A percentile compares a stretch with the other conserved stretches of the same genome.
Evolutionary conservation across 2,888 invertebrate species (phyloP).

Genomic region (Petrophora chlorosata): DNA sequence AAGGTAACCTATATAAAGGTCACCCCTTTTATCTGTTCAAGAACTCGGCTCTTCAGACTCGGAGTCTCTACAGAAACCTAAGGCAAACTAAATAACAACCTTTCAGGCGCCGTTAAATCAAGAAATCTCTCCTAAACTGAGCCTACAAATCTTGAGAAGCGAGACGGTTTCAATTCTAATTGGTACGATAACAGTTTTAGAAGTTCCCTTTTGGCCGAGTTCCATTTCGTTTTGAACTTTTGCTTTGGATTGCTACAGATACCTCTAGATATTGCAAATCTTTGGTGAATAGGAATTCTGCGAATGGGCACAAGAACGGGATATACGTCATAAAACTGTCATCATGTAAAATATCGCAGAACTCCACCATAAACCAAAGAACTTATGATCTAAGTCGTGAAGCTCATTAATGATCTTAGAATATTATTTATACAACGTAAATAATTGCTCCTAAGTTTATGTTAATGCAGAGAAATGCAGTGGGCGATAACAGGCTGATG

Average conservation of each 20-base stretch:
- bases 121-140: slow-evolving; percentile 33
- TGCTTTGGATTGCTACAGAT: slow-evolving; percentile 26
- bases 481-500: too few relatives aligned
- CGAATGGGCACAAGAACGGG: slow-evolving; percentile 5
- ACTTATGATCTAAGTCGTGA: background rate
- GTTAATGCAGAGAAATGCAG: too few relatives aligned
- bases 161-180: slow-evolving; percentile 36
- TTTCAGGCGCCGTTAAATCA: slow-evolving; percentile 26
- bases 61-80: too few relatives aligned
- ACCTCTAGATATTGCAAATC: slow-evolving; percentile 8
- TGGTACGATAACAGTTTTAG: slow-evolving; percentile 37
- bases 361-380: background rate
- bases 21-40: slow-evolving; percentile 10
- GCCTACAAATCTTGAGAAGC: slow-evolving; percentile 35
- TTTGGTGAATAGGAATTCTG: slow-evolving; percentile 7
- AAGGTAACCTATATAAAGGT: too few relatives aligned
- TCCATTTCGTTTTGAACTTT: slow-evolving; percentile 37
- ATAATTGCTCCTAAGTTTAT: too few relatives aligned
- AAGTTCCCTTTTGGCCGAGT: slow-evolving; percentile 29
- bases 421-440: background rate
- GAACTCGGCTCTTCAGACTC: slow-evolving; percentile 5
- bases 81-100: slow-evolving; percentile 16
- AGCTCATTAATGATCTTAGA: too few relatives aligned
- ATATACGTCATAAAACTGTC: slow-evolving; percentile 5
- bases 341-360: background rate